These are phyloP conservation scores for Balearica regulorum DNA, from an alignment of 2,797 vertebrate species.

Conservation along the genomic window DNA sequence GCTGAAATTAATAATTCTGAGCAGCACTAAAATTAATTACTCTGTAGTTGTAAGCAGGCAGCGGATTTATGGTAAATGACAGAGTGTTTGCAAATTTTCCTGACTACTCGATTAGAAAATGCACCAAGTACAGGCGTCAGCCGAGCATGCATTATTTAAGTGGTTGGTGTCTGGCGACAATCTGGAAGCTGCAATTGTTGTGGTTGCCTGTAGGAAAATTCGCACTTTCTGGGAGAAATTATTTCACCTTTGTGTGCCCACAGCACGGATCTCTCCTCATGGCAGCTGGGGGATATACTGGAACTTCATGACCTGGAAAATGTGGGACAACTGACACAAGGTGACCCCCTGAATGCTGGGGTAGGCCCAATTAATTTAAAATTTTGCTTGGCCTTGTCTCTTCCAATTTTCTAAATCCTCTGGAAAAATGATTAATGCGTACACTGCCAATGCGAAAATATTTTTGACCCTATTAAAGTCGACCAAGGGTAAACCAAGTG, in stretches of 20 bases:
- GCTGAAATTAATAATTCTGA: slow-evolving; percentile 74
- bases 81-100: slow-evolving; percentile 79
- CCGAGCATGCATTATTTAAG: slow-evolving; percentile 81
- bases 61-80: slow-evolving; percentile 76
- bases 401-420: slow-evolving; percentile 94
- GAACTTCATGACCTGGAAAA: slow-evolving; percentile 86
- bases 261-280: slow-evolving; percentile 74
- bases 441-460: slow-evolving; percentile 91
- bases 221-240: slow-evolving; percentile 80
- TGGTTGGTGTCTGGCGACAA: slow-evolving; percentile 77
- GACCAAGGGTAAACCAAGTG: slow-evolving; percentile 96
- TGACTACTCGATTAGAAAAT: slow-evolving; percentile 78
- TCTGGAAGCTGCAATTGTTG: slow-evolving; percentile 75
- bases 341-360: slow-evolving; percentile 83
- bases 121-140: slow-evolving; percentile 72
- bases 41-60: slow-evolving; percentile 69
- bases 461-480: slow-evolving; percentile 99
- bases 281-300: slow-evolving; percentile 80
- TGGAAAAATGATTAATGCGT: slow-evolving; percentile 95
- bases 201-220: slow-evolving; percentile 79
- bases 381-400: slow-evolving; percentile 91
- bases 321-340: slow-evolving; percentile 84
- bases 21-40: slow-evolving; percentile 75
- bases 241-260: slow-evolving; percentile 81
- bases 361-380: slow-evolving; percentile 92